Evolutionary conservation across 2,113 vertebrate genomes (phyloP), one percentile per base, ranked within the genome.

Genomic region (Psittacula cyanocephala): DNA sequence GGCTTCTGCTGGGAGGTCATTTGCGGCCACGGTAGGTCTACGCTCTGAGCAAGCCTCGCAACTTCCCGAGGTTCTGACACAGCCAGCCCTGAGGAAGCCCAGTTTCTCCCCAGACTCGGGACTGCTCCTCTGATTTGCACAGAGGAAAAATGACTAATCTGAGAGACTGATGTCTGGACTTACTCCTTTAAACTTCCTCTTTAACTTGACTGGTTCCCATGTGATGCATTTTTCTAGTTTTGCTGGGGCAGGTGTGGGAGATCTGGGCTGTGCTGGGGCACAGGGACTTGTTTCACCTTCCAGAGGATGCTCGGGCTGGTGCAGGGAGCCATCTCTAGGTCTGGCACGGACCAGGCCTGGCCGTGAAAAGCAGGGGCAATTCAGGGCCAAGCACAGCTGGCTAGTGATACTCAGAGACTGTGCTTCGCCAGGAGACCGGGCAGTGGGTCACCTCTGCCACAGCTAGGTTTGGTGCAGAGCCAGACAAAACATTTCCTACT

Each of bases 301-400:
- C 0, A 0, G 44, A 71, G 29, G 69, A 46, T 68, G 77, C 57
- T 80, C 20, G 25, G 49, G 18, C 44, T 39, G 31, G 41, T 60
- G 7, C n/a, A 41, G 44, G 31, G 62, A 88, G 31, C 19, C 0
- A 0, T 15, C 10, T 43, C 12, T 8, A 8, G 27, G 3, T 1
- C 29, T 29, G 47, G 33, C 59, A 35, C 3, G 4, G 28, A 23
- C 6, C 80, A 52, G 25, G 27, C n/a, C 46, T 46, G 85, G 49
- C 33, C 1, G 2, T 14, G 72, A 46, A 28, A 39, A 37, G 43
- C 5, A 2, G 53, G 49, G 29, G 11, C 41, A 24, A 43, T 60
- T 86, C 31, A 39, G 69, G 46, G 17, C 41, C 60, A 74, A 46
- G n/a, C 46, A 22, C 52, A 70, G 59, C 62, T 80, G 27, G 29